These are phyloP conservation scores for Hypselothyrea guttata DNA, from an alignment of 2,888 invertebrate genomes.

Conservation along the genomic window DNA sequence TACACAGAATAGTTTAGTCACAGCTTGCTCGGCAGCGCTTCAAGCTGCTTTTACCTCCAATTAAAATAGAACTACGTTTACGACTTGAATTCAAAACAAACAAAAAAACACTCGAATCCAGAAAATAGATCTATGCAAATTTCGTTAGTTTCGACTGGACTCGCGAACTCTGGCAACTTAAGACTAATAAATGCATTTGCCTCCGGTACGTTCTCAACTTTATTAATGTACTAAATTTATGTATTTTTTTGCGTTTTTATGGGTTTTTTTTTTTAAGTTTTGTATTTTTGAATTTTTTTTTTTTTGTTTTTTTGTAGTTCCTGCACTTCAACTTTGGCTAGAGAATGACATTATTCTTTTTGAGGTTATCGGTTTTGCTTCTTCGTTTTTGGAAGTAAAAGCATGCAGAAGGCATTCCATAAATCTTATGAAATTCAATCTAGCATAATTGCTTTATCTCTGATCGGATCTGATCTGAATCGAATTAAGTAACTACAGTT, in stretches of 20 bases:
- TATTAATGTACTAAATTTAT: conserved; percentile 8
- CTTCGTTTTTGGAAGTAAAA: conserved; percentile 58
- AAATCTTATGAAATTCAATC: conserved; percentile 29
- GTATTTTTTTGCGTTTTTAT: not conserved
- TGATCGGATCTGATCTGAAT: conserved; percentile 28
- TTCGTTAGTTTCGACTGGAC: conserved; percentile 26
- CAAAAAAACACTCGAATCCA: conserved; percentile 36
- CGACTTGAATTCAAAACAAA: conserved; percentile 12
- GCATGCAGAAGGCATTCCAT: conserved; percentile 45
- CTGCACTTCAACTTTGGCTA: conserved; percentile 45
- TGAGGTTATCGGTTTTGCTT: conserved; percentile 3
- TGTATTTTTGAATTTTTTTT: conserved; percentile 15
- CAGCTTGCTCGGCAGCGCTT: conserved; percentile 63
- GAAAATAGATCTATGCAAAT: conserved; percentile 32
- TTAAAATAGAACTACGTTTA: conserved; percentile 1
- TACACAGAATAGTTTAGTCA: conserved; percentile 60
- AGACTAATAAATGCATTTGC: conserved; percentile 81
- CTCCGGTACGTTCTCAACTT: conserved; percentile 77
- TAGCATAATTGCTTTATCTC: conserved; percentile 17
- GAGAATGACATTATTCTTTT: conserved; percentile 15
- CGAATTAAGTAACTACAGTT: conserved; percentile 23
- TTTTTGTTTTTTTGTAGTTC: conserved; percentile 19
- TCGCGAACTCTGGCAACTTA: conserved; percentile 54
- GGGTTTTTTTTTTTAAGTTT: conserved; percentile 14
- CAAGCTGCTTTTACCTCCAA: conserved; percentile 66